Conservation (phyloP, 2,113 vertebrate genomes). For the Sinocyclocheilus grahami region DNA sequence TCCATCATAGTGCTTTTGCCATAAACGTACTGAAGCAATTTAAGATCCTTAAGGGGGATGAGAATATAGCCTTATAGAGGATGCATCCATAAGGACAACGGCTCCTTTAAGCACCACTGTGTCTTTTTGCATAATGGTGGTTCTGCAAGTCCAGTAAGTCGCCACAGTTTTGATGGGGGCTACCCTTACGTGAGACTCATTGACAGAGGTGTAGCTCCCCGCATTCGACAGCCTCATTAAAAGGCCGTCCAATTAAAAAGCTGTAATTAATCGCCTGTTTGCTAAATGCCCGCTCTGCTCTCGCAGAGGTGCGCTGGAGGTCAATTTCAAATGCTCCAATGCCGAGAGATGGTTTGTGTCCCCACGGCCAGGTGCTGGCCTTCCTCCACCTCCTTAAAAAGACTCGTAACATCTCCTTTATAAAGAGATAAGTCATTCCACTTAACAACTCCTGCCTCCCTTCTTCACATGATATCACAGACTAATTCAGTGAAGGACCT, state of each 20-base stretch:
- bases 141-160: constrained; percentile 9
- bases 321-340: constrained; percentile 73
- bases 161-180: constrained; percentile 62
- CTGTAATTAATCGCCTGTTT: constrained; percentile 76
- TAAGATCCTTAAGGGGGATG: not conserved
- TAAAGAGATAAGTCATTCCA: constrained; percentile 60
- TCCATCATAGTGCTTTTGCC: not conserved
- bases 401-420: constrained; percentile 48
- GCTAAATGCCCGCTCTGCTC: constrained; percentile 59
- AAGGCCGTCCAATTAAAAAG: constrained; percentile 75
- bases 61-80: not conserved
- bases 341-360: constrained; percentile 66
- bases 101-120: constrained; percentile 12
- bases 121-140: constrained; percentile 9
- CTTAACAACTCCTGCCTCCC: constrained; percentile 57
- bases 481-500: constrained; percentile 26
- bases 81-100: not conserved
- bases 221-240: constrained; percentile 77
- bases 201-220: constrained; percentile 72
- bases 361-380: constrained; percentile 59
- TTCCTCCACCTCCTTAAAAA: constrained; percentile 65
- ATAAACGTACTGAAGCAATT: constrained; percentile 10
- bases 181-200: constrained; percentile 65
- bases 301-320: constrained; percentile 70
- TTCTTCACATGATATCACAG: constrained; percentile 23